Base-by-base conservation (phyloP, 2,797 vertebrate species). In the Acipenser transmontanus region DNA sequence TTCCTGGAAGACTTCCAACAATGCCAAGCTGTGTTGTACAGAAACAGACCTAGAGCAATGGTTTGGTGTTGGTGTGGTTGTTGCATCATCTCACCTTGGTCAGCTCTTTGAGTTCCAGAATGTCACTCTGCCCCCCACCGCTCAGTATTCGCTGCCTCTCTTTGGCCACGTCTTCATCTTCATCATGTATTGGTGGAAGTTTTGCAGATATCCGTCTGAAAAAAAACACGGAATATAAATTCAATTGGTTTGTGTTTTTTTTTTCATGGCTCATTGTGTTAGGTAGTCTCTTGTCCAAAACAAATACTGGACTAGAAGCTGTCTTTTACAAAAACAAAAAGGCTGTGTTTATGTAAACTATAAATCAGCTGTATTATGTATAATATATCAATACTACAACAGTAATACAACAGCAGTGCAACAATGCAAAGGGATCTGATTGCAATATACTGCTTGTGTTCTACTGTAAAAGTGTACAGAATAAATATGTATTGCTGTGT, bases 71-170 rank as follows among this genome's bases (percentile, higher is more conserved):
- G 17, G 17, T 17, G 17, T 17, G 17, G 11, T 56, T 7, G 14
- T 13, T 57, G 54, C 54, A 52, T 8, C 51, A 52, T 52, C 12
- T 52, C 68, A 91, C 90, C 90, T 92, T 92, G 0, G 88, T 91
- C 75, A 92, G 61, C 14, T 87, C 89, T 69, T 86, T 91, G 66
- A 92, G 86, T 80, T 89, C 89, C 67, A 92, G 78, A 66, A 91
- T 91, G 67, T 92, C 90, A 34, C 85, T 91, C 66, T 88, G 86
- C 65, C 89, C 89, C 20, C 90, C 88, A n/a, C 90, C 89, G 4
- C 85, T 85, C n/a, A 89, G 76, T 74, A 92, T 90, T 62, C 90
- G 85, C 73, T 91, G 89, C 59, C 90, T 84, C 69, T 92, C 90
- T 68, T 87, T 83, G 47, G 80, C 85, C 71, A 91, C 90, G 61